phyloP scores from a whole-genome alignment of 2,797 vertebrate species.

The Gadopsis bispinosus region DNA sequence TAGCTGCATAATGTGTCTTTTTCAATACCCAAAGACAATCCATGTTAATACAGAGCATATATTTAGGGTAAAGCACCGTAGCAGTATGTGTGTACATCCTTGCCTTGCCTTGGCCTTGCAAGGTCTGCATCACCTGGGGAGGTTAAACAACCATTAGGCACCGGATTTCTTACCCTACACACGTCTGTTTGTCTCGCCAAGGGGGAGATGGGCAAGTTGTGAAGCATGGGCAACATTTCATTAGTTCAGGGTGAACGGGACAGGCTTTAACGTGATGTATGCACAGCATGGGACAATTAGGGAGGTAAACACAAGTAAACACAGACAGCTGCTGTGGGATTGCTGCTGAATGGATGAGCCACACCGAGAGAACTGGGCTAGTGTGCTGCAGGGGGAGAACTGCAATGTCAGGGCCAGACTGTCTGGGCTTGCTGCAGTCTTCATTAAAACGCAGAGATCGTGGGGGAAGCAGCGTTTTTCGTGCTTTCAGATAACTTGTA shows the following conservation, averaged over 20 bases:
- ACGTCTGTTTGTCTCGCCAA: slow-evolving; percentile 33
- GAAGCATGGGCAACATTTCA: slow-evolving; percentile 63
- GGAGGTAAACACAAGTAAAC: slow-evolving; percentile 81
- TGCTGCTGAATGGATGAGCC: slow-evolving; percentile 60
- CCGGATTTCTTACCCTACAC: slow-evolving; percentile 29
- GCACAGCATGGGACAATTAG: slow-evolving; percentile 77
- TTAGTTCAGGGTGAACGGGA: slow-evolving; percentile 76
- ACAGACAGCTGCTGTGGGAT: slow-evolving; percentile 81
- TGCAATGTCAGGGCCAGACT: slow-evolving; percentile 48
- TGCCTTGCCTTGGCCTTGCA: not conserved
- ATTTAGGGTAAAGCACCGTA: slow-evolving; percentile 28
- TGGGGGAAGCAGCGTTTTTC: slow-evolving; percentile 11
- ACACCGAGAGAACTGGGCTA: slow-evolving; percentile 29
- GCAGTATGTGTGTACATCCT: slow-evolving; percentile 2
- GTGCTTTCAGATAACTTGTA: slow-evolving; percentile 1
- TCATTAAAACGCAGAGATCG: slow-evolving; percentile 48
- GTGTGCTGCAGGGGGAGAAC: slow-evolving; percentile 45
- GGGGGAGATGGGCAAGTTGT: slow-evolving; percentile 41
- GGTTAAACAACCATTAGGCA: slow-evolving; percentile 48
- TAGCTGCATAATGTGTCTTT: slow-evolving; percentile 13
- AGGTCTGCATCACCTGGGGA: slow-evolving; percentile 50
- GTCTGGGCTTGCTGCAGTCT: slow-evolving; percentile 66
- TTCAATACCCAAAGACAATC: slow-evolving; percentile 10
- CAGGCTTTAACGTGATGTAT: slow-evolving; percentile 67
- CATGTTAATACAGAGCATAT: slow-evolving; percentile 2